Conservation (phyloP, 2,888 invertebrate species). For the Lymantria monacha region DNA sequence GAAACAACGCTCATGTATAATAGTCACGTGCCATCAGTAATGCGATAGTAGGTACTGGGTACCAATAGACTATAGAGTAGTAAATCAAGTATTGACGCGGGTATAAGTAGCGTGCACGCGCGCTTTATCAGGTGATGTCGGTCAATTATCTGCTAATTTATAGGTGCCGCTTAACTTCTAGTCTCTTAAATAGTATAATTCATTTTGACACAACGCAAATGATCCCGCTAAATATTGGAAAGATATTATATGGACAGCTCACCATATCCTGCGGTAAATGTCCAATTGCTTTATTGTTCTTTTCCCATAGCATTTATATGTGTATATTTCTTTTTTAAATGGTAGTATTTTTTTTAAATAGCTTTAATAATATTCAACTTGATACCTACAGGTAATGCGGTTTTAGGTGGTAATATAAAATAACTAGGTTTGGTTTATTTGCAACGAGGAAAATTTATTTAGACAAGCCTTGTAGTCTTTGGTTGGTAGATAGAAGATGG, state of each 20-base stretch:
- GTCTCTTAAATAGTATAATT: constrained; percentile 71
- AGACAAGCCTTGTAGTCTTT: too few species aligned
- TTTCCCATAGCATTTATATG: too few species aligned
- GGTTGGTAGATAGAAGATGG: too few species aligned
- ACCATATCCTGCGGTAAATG: constrained; percentile 58
- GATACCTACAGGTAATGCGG: too few species aligned
- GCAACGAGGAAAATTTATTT: too few species aligned
- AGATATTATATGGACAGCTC: constrained; percentile 63
- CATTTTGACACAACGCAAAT: constrained; percentile 69
- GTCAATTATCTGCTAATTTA: constrained; percentile 76
- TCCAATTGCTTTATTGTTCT: constrained; percentile 66
- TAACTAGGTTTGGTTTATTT: too few species aligned
- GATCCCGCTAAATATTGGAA: constrained; percentile 73
- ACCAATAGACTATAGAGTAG: constrained; percentile 40
- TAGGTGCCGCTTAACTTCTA: constrained; percentile 70
- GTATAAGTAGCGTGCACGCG: constrained; percentile 54
- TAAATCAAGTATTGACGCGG: constrained; percentile 45
- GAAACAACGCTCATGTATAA: constrained; percentile 42
- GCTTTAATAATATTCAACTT: too few species aligned
- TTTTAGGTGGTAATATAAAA: too few species aligned
- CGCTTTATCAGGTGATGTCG: constrained; percentile 66
- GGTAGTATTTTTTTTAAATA: too few species aligned
- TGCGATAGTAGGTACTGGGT: not conserved
- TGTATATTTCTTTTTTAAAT: too few species aligned
- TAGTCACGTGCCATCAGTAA: constrained; percentile 44